Conservation (phyloP, 53 echinoderm and acorn worm genomes). For the Apostichopus leukothele region DNA sequence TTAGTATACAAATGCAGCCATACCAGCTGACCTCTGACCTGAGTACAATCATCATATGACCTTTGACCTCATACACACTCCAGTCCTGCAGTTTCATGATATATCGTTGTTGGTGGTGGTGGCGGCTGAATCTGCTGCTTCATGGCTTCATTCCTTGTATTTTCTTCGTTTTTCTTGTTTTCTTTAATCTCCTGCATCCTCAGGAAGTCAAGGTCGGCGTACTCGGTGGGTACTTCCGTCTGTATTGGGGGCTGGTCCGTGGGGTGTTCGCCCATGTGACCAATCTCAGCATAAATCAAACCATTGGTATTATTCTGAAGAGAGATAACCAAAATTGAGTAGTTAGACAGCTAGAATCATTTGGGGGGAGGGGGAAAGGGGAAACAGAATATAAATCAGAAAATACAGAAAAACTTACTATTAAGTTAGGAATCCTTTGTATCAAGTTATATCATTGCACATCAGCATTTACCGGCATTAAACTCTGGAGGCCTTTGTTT, state of each 20-base stretch:
- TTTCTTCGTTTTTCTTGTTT: conserved; percentile 40
- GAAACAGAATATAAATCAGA: too few relatives aligned
- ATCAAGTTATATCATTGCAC: too few relatives aligned
- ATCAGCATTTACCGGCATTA: too few relatives aligned
- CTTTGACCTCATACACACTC: conserved; percentile 22
- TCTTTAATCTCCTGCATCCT: conserved; percentile 49
- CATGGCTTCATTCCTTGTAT: conserved; percentile 15
- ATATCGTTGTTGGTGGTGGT: background rate
- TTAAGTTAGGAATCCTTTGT: too few relatives aligned
- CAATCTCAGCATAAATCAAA: conserved; percentile 71
- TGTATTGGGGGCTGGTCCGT: conserved; percentile 64
- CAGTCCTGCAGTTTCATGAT: conserved; percentile 6
- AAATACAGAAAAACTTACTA: too few relatives aligned
- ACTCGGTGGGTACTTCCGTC: conserved; percentile 62
- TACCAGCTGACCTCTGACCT: background rate
- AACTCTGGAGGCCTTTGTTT: too few relatives aligned
- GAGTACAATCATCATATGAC: background rate
- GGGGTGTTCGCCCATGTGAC: conserved; percentile 58
- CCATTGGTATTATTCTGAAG: conserved; percentile 63
- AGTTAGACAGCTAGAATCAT: too few relatives aligned
- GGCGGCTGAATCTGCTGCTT: background rate
- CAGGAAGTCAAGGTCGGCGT: conserved; percentile 66
- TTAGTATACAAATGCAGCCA: background rate
- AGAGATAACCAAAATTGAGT: background rate
- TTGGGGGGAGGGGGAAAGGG: too few relatives aligned